These are phyloP conservation scores for Porites cylindrica DNA, from an alignment of 92 coral and sea anemone genomes.

Conservation along the genomic window DNA sequence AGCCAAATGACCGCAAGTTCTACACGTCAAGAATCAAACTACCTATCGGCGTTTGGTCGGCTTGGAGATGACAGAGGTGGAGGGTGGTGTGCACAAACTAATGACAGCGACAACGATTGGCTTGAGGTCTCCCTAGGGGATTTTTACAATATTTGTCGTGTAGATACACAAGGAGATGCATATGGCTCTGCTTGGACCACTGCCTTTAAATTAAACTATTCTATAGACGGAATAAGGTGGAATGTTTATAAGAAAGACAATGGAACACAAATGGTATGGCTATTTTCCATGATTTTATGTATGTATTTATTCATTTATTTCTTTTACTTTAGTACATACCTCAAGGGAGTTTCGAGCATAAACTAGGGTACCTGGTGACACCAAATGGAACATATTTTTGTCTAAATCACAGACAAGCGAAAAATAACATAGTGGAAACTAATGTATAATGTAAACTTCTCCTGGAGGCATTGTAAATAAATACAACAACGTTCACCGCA, in stretches of 20 bases:
- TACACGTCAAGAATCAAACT: too few species aligned
- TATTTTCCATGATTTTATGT: too few species aligned
- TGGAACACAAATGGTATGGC: neutral
- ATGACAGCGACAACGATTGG: neutral
- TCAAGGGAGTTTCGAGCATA: too few species aligned
- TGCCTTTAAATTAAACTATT: slow-evolving; percentile 17
- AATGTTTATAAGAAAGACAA: neutral
- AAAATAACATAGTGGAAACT: too few species aligned
- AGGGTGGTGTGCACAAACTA: neutral
- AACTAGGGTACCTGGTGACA: too few species aligned
- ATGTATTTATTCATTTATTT: too few species aligned
- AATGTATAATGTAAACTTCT: too few species aligned
- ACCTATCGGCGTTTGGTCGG: neutral
- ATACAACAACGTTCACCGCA: too few species aligned
- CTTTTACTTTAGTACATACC: too few species aligned
- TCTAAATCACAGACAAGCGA: too few species aligned
- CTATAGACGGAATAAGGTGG: slow-evolving; percentile 2
- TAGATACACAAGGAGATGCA: slow-evolving; percentile 13
- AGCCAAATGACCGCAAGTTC: slow-evolving; percentile 25
- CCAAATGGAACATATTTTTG: too few species aligned
- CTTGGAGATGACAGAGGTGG: neutral
- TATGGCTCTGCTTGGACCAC: neutral
- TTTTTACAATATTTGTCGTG: neutral
- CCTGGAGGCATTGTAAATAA: too few species aligned
- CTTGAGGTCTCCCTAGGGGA: slow-evolving; percentile 1